A percentile compares a stretch with the other conserved stretches of the same genome.
Evolutionary conservation across 2,113 vertebrate species (phyloP).

Genomic region (Crotophaga sulcirostris): DNA sequence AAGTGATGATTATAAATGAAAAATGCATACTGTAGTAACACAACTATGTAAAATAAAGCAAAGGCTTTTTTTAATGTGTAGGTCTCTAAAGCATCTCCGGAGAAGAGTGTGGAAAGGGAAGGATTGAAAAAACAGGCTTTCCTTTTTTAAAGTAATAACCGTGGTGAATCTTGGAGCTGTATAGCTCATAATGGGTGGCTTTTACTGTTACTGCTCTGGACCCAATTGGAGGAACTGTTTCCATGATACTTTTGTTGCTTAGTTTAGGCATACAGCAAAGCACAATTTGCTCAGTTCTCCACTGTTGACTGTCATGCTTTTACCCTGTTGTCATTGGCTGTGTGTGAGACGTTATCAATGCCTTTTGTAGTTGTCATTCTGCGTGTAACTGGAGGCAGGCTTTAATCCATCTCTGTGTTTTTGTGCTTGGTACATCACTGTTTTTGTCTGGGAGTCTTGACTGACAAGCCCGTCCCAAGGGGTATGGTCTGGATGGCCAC

Average conservation of each 20-base stretch:
- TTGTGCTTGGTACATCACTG: not conserved
- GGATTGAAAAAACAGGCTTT: not conserved
- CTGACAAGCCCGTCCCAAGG: not conserved
- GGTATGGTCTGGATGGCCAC: not conserved
- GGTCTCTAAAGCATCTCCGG: not conserved
- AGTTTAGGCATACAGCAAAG: slow-evolving; percentile 28
- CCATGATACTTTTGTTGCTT: slow-evolving; percentile 59
- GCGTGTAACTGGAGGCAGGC: not conserved
- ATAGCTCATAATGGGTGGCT: slow-evolving; percentile 77
- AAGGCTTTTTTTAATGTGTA: not conserved
- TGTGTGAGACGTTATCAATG: not conserved
- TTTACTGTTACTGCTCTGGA: slow-evolving; percentile 76
- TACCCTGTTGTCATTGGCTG: slow-evolving; percentile 10
- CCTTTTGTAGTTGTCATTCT: not conserved
- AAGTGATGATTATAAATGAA: not conserved
- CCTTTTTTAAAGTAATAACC: not conserved
- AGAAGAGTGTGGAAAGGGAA: not conserved
- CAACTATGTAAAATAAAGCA: not conserved
- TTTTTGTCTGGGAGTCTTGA: not conserved
- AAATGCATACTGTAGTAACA: not conserved
- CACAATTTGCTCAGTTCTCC: not conserved
- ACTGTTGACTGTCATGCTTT: not conserved
- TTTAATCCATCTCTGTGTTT: not conserved
- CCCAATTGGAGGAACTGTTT: slow-evolving; percentile 73
- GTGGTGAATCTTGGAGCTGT: slow-evolving; percentile 73